Percentiles rank a stretch among this genome's conserved stretches.
These are phyloP conservation scores for Sciurus niger DNA, from an alignment of 2,113 vertebrate species.

Conservation along the genomic window DNA sequence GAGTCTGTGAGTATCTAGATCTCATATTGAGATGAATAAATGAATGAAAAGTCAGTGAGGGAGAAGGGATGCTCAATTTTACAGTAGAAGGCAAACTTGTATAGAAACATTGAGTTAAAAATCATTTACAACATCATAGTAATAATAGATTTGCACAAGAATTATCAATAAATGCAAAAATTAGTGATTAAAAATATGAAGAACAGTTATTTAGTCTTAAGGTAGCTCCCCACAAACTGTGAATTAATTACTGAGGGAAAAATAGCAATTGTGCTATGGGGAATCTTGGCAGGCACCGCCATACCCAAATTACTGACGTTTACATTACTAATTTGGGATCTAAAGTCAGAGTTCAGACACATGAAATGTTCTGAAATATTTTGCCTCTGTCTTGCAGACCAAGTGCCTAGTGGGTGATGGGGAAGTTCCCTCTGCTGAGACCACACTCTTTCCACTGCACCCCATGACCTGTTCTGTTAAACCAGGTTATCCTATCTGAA, in stretches of 20 bases:
- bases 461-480: background rate
- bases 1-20: background rate
- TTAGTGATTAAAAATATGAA: conserved; percentile 17
- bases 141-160: background rate
- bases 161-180: conserved; percentile 27
- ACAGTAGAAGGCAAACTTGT: conserved; percentile 19
- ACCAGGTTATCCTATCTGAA: background rate
- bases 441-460: too few relatives aligned
- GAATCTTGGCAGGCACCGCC: background rate
- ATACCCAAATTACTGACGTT: background rate
- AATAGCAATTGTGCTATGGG: background rate
- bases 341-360: background rate
- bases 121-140: background rate
- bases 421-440: background rate
- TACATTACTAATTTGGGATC: background rate
- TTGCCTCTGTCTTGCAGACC: background rate
- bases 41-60: background rate
- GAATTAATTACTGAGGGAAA: conserved; percentile 9
- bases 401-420: background rate
- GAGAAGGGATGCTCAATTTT: background rate
- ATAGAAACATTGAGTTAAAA: conserved; percentile 64
- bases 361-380: background rate
- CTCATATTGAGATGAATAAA: conserved; percentile 23
- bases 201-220: background rate
- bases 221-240: background rate